Conservation (phyloP, 2,797 vertebrate species). For the Myotis planiceps region DNA sequence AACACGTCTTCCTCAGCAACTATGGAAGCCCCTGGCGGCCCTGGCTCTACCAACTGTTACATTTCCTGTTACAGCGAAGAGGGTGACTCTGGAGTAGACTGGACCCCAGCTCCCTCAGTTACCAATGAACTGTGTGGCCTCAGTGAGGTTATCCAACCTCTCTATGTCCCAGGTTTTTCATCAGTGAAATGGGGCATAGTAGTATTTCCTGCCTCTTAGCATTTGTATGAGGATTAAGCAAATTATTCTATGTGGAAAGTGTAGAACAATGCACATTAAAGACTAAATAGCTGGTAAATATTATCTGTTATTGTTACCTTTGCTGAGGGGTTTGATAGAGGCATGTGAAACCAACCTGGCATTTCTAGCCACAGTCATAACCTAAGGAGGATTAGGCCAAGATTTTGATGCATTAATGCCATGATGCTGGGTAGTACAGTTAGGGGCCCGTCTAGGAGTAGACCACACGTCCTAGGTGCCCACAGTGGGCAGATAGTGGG, state of each 20-base stretch:
- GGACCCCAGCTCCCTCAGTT: background rate
- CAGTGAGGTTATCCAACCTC: background rate
- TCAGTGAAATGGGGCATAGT: background rate
- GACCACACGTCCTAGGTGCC: background rate
- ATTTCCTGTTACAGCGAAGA: background rate
- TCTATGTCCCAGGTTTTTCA: background rate
- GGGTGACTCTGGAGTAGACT: background rate
- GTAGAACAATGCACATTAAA: background rate
- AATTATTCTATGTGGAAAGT: background rate
- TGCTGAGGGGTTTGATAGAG: background rate
- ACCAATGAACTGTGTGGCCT: background rate
- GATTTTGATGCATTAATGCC: background rate
- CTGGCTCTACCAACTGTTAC: background rate
- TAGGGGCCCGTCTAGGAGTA: background rate
- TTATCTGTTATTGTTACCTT: background rate
- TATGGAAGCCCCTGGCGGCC: background rate
- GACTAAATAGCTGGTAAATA: conserved; percentile 23
- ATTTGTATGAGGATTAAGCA: background rate
- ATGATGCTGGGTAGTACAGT: background rate
- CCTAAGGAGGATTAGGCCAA: background rate
- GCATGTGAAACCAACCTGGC: background rate
- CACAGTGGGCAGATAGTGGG: background rate
- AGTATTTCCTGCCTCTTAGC: background rate
- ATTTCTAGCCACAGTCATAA: background rate
- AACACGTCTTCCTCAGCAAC: background rate